Evolutionary conservation across 2,888 invertebrate genomes (phyloP).

Genomic region (Graphium colonna): DNA sequence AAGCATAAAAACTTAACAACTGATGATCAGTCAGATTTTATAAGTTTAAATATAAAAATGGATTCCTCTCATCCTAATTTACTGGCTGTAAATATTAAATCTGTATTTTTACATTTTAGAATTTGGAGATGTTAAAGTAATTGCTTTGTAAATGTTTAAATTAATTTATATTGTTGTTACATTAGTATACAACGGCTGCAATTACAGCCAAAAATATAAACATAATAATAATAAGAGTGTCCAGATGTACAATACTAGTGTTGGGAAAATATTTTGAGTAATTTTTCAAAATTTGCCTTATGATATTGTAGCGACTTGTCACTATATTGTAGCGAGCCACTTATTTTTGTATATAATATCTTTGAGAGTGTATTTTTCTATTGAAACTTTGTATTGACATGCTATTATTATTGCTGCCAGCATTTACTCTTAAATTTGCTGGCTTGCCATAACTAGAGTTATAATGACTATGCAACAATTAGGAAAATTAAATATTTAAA

Average conservation of each 20-base stretch:
- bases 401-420: neutral
- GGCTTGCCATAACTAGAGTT: neutral
- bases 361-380: conserved; percentile 56
- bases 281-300: conserved; percentile 16
- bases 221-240: neutral
- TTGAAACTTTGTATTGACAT: conserved; percentile 18
- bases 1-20: neutral
- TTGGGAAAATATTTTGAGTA: neutral
- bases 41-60: neutral
- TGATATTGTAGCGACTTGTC: no score
- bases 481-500: neutral
- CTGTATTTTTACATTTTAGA: neutral
- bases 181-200: neutral
- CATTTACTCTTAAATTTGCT: neutral
- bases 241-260: neutral
- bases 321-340: conserved; percentile 30
- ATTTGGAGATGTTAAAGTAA: neutral
- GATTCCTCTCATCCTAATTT: neutral
- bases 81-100: neutral
- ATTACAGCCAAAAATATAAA: neutral
- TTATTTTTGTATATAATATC: conserved; percentile 48
- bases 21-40: neutral
- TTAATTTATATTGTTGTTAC: neutral
- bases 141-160: neutral
- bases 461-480: neutral